These are phyloP conservation scores for Rhyzopertha dominica DNA, from an alignment of 1,140 invertebrate species.

Conservation along the genomic window DNA sequence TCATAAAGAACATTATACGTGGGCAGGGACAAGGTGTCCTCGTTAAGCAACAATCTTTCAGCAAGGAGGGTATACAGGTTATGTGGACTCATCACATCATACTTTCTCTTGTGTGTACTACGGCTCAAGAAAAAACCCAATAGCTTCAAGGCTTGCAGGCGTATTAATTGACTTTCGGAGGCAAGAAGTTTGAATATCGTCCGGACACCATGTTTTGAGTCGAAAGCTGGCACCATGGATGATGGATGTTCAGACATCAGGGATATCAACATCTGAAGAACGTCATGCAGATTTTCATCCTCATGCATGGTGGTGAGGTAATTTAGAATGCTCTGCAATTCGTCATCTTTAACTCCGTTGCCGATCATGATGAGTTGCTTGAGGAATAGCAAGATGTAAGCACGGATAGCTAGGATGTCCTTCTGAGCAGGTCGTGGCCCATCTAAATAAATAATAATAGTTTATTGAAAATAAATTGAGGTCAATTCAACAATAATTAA, in stretches of 20 bases:
- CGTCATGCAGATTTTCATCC: slow-evolving; percentile 98
- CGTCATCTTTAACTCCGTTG: slow-evolving; percentile 95
- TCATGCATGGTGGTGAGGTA: slow-evolving; percentile 96
- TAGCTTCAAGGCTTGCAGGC: slow-evolving; percentile 92
- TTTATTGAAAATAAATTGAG: no score
- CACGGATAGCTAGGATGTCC: slow-evolving; percentile 88
- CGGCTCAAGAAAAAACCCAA: slow-evolving; percentile 92
- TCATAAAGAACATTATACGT: slow-evolving; percentile 99
- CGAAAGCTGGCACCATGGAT: slow-evolving; percentile 98
- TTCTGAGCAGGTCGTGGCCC: slow-evolving; percentile 89
- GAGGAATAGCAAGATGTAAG: slow-evolving; percentile 92
- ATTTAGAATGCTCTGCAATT: slow-evolving; percentile 96
- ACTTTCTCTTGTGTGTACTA: slow-evolving; percentile 96
- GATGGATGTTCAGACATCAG: slow-evolving; percentile 97
- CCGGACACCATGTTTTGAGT: slow-evolving; percentile 91
- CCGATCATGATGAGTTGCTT: slow-evolving; percentile 97
- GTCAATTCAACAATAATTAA: no score
- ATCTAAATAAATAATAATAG: slow-evolving; percentile 60
- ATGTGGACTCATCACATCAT: slow-evolving; percentile 96
- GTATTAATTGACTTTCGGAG: slow-evolving; percentile 91
- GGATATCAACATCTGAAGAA: slow-evolving; percentile 93
- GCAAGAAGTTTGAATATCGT: slow-evolving; percentile 95
- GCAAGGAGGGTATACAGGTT: slow-evolving; percentile 96
- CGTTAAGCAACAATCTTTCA: slow-evolving; percentile 84
- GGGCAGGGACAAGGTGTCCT: slow-evolving; percentile 82